These are phyloP conservation scores for Pterophyllum scalare DNA, from an alignment of 2,113 vertebrate species.

Conservation along the genomic window DNA sequence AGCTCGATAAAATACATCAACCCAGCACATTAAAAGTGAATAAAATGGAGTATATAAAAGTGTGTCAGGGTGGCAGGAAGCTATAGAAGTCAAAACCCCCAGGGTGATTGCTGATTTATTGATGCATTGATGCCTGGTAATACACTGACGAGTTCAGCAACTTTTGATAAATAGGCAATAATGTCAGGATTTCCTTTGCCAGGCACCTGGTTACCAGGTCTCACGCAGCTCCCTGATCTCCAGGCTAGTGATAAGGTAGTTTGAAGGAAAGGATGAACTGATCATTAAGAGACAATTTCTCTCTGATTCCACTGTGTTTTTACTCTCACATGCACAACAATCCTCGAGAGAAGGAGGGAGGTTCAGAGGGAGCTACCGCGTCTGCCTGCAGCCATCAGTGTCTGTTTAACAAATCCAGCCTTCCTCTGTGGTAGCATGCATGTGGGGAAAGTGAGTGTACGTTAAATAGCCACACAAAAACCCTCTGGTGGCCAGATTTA, in stretches of 20 bases:
- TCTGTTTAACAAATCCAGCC: constrained; percentile 58
- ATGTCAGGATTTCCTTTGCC: constrained; percentile 37
- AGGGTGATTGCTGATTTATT: constrained; percentile 69
- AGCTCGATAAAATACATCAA: constrained; percentile 77
- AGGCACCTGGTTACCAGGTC: constrained; percentile 11
- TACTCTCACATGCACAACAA: constrained; percentile 26
- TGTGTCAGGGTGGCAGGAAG: constrained; percentile 60
- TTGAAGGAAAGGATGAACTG: constrained; percentile 19
- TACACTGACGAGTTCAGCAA: constrained; percentile 48
- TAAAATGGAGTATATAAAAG: constrained; percentile 74
- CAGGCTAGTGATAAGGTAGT: constrained; percentile 56
- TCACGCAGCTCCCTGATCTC: constrained; percentile 24
- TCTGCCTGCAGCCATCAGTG: constrained; percentile 54
- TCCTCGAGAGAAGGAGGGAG: constrained; percentile 48
- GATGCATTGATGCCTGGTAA: constrained; percentile 49
- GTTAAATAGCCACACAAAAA: constrained; percentile 33
- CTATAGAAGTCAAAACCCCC: constrained; percentile 55
- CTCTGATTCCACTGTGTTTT: constrained; percentile 44
- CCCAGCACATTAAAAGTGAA: constrained; percentile 71
- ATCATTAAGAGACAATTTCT: constrained; percentile 3
- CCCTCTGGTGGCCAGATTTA: constrained; percentile 33
- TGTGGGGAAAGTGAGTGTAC: constrained; percentile 20
- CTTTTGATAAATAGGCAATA: constrained; percentile 63
- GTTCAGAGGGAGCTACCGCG: constrained; percentile 48
- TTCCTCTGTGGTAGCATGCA: constrained; percentile 30